Conservation (phyloP, 2,888 invertebrate species). For the Hybos culiciformis region DNA sequence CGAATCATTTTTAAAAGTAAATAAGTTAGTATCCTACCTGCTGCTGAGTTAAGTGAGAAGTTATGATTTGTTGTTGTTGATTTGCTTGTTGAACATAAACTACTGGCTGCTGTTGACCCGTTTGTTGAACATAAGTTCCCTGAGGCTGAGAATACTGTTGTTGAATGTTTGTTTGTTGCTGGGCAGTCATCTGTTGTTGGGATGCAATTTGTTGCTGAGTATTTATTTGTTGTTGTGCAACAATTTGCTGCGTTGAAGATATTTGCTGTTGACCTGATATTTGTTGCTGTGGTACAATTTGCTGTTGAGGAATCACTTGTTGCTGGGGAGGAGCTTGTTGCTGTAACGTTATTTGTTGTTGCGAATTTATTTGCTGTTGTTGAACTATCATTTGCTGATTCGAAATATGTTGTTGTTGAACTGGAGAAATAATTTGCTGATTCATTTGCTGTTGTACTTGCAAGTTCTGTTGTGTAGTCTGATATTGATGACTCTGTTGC, state of each 20-base stretch:
- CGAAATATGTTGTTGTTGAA: slow-evolving; percentile 14
- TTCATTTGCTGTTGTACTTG: slow-evolving; percentile 10
- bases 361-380: slow-evolving; percentile 6
- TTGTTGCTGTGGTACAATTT: slow-evolving; percentile 18
- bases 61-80: slow-evolving; percentile 9
- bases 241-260: slow-evolving; percentile 20
- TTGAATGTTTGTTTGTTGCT: slow-evolving; percentile 16
- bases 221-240: slow-evolving; percentile 20
- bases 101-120: slow-evolving; percentile 15
- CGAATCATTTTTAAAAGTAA: no score
- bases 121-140: no score
- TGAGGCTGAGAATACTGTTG: slow-evolving; percentile 12
- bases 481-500: slow-evolving; percentile 18
- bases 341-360: slow-evolving; percentile 9
- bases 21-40: no score
- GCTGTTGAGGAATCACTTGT: slow-evolving; percentile 16
- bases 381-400: slow-evolving; percentile 11
- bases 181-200: slow-evolving; percentile 13
- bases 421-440: neutral
- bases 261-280: slow-evolving; percentile 17
- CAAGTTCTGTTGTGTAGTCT: slow-evolving; percentile 8
- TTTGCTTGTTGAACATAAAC: slow-evolving; percentile 17
- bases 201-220: neutral
- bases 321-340: slow-evolving; percentile 11
- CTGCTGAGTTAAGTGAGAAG: neutral